Percentiles rank a stretch among this genome's conserved stretches.
Conservation (phyloP, 2,113 vertebrate species). For the Labeo catla region DNA sequence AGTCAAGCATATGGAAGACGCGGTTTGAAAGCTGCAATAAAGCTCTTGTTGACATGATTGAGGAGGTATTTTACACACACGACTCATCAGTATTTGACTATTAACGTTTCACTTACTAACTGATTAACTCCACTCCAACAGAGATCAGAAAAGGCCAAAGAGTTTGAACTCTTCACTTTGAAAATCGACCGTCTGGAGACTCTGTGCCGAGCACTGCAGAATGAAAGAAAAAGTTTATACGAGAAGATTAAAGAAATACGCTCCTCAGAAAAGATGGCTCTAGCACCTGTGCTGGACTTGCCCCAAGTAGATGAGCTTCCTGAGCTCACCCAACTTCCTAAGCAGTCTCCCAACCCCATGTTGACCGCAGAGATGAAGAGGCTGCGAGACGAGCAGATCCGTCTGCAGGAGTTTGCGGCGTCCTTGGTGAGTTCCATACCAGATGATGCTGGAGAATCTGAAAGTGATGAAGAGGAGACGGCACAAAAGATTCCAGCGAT, state of each 20-base stretch:
- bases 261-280: constrained; percentile 54
- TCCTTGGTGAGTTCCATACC: constrained; percentile 71
- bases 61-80: constrained; percentile 80
- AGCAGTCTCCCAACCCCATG: constrained; percentile 45
- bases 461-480: constrained; percentile 59
- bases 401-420: constrained; percentile 79
- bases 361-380: constrained; percentile 70
- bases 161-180: constrained; percentile 88
- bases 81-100: not conserved
- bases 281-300: constrained; percentile 52
- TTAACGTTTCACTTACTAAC: not conserved
- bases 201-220: constrained; percentile 89
- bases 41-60: constrained; percentile 91
- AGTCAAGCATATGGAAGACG: constrained; percentile 90
- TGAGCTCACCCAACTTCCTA: constrained; percentile 29
- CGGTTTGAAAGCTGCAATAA: constrained; percentile 97
- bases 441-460: constrained; percentile 27
- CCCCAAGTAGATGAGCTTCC: constrained; percentile 61
- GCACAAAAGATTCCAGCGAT: not conserved
- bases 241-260: constrained; percentile 89
- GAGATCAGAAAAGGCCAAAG: constrained; percentile 78
- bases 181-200: constrained; percentile 95
- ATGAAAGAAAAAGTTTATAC: constrained; percentile 89
- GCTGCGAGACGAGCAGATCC: constrained; percentile 68
- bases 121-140: constrained; percentile 43